A percentile compares a stretch with the other conserved stretches of the same genome.
Conservation (phyloP, 2,113 vertebrate genomes). For the Chlorodrepanis virens region DNA sequence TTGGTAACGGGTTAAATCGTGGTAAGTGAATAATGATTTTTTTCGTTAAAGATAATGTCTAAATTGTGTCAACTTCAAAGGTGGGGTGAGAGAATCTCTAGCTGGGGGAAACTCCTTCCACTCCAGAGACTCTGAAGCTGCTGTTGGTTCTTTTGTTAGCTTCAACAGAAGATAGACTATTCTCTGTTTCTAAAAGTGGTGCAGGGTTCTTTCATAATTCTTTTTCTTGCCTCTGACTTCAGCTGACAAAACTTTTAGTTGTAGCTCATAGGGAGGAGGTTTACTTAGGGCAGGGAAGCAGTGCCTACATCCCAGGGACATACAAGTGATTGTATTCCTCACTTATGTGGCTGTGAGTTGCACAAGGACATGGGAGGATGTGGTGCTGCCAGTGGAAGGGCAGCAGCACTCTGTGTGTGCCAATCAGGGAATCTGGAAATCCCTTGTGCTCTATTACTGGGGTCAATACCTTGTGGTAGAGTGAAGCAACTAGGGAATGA, state of each 20-base stretch:
- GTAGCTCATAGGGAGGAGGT: background rate
- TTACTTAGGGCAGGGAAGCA: background rate
- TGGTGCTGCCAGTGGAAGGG: background rate
- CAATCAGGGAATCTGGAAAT: background rate
- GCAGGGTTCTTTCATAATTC: background rate
- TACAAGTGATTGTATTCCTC: background rate
- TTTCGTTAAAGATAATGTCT: background rate
- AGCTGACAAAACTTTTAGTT: background rate
- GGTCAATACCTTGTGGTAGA: background rate
- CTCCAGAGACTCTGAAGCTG: background rate
- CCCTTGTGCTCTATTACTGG: background rate
- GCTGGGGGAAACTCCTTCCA: background rate
- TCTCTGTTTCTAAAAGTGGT: background rate
- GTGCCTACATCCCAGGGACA: background rate
- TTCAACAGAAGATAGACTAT: background rate
- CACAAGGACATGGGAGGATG: background rate
- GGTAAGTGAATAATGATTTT: background rate
- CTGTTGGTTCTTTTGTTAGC: background rate
- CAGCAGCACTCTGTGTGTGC: rapidly evolving
- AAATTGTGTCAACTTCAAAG: background rate
- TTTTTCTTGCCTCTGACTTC: background rate
- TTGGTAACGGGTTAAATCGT: rapidly evolving
- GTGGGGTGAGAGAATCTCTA: background rate
- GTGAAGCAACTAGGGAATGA: background rate
- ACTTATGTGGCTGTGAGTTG: background rate